A percentile compares a stretch with the other conserved stretches of the same genome.
phyloP scores from a whole-genome alignment of 2,797 vertebrate genomes.

The Pachyuromys duprasi region DNA sequence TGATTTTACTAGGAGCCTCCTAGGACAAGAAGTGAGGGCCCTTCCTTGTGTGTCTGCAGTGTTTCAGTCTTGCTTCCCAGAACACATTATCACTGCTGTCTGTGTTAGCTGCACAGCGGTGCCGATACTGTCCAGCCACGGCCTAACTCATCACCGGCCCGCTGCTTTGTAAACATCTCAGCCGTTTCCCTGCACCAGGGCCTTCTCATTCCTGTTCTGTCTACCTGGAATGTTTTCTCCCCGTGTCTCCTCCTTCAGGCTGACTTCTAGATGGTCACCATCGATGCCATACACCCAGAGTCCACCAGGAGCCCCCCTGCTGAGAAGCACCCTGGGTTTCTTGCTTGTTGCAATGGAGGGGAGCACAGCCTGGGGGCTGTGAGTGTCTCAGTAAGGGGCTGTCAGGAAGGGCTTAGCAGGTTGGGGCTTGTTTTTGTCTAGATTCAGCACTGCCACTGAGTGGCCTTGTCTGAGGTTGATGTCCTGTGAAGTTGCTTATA shows the following conservation, averaged over 20 bases:
- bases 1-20: not conserved
- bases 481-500: slow-evolving; percentile 72
- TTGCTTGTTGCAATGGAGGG: slow-evolving; percentile 49
- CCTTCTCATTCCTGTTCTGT: not conserved
- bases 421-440: slow-evolving; percentile 54
- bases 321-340: not conserved
- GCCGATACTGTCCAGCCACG: not conserved
- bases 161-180: not conserved
- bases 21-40: not conserved
- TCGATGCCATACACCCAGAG: not conserved
- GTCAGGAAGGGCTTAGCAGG: not conserved
- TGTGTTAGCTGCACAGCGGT: not conserved
- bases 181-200: too few relatives aligned
- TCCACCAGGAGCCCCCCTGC: not conserved
- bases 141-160: not conserved
- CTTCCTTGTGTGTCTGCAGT: not conserved
- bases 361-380: not conserved
- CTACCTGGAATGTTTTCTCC: not conserved
- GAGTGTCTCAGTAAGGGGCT: not conserved
- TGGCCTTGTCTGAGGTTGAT: slow-evolving; percentile 68
- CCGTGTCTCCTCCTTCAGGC: not conserved
- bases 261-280: not conserved
- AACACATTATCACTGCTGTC: not conserved
- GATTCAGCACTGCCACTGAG: slow-evolving; percentile 41
- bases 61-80: not conserved